Base-by-base conservation (phyloP, 53 echinoderm and acorn worm species). In the Paracentrotus lividus region DNA sequence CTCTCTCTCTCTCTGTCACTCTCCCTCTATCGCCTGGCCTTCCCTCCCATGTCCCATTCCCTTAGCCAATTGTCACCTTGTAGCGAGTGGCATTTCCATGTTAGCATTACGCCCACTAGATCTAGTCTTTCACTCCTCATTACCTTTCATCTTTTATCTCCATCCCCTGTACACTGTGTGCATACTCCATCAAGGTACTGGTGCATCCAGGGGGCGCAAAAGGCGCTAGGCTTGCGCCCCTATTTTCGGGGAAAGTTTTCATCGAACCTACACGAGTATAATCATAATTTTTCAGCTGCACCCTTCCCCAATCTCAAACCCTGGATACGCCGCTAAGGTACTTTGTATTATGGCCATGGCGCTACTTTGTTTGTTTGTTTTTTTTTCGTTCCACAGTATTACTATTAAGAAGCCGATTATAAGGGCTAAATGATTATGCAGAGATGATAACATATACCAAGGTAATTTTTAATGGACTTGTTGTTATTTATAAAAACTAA, bases 51-150 rank as follows among this genome's bases (percentile, higher is more conserved):
- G 7, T 27, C 10, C 18, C 78, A 2, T 8, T 78, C 78, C 26
- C 78, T 43, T 47, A 45, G 78, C 47, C 78, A 78, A n/a, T 78
- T 78, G 45, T 78, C 78, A 45, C 78, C 45, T 45, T 45, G 78
- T 78, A 45, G 78, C 24, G 44, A 78, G 78, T 78, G 78, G 24
- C 78, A 78, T 78, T 78, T 78, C 78, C 78, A 78, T 78, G 78
- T 78, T 78, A 78, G 1, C 45, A n/a, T 26, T 8, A 78, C 78
- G 45, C 78, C 78, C 78, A 78, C 78, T 78, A n/a, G 78, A 78
- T 78, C 44, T 45, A 45, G 21, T n/a, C 44, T 24, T 45, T 78
- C 78, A 78, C 44, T 24, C 23, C 26, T 44, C 43, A 78, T 78
- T 78, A 78, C 24, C 47, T 43, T 24, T 45, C 9, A 8, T 20